Evolutionary conservation across 1,140 invertebrate species (phyloP).

Genomic region (Drosophila repletoides): DNA sequence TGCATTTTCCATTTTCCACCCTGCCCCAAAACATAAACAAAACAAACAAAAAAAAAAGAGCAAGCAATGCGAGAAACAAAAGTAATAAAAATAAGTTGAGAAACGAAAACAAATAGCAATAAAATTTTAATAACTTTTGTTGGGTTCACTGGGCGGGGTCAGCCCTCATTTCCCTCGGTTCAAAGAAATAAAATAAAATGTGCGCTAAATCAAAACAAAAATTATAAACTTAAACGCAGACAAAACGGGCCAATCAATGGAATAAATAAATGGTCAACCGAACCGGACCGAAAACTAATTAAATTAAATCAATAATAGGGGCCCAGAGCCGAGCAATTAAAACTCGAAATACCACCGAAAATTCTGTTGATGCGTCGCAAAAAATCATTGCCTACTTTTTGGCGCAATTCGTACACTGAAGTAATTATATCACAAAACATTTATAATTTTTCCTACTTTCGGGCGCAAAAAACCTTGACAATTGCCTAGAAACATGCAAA

Average conservation of each 20-base stretch:
- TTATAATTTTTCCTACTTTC: constrained; percentile 37
- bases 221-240: constrained; percentile 61
- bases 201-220: constrained; percentile 49
- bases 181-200: not conserved
- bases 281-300: constrained; percentile 57
- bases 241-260: constrained; percentile 58
- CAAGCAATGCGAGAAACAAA: constrained; percentile 5
- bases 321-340: constrained; percentile 7
- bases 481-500: constrained; percentile 76
- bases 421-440: constrained; percentile 70
- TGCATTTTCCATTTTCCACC: constrained; percentile 44
- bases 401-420: constrained; percentile 31
- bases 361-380: constrained; percentile 26
- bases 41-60: not conserved
- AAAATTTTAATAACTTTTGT: constrained; percentile 70
- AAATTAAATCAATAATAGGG: constrained; percentile 70
- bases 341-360: not conserved
- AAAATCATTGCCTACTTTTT: constrained; percentile 34
- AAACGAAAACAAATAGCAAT: constrained; percentile 55
- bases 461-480: constrained; percentile 70
- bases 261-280: constrained; percentile 34
- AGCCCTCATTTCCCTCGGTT: constrained; percentile 19
- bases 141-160: constrained; percentile 44
- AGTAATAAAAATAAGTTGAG: constrained; percentile 16
- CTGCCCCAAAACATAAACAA: not conserved